Percentiles rank a stretch among this genome's conserved stretches.
Conservation (phyloP, 1,140 invertebrate genomes). For the Drosophila ficusphila region DNA sequence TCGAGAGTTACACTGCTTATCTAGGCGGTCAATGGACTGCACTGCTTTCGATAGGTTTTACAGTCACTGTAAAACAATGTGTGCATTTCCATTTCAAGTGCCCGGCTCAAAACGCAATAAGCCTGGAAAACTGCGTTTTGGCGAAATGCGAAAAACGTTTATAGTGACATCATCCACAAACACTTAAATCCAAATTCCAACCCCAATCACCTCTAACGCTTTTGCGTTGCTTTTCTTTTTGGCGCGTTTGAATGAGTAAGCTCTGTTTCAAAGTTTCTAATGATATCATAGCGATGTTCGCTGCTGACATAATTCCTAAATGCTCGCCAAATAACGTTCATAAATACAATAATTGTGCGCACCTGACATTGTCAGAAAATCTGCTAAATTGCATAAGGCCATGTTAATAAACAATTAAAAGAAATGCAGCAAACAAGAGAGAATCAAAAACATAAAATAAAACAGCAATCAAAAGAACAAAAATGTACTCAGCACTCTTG, state of each 20-base stretch:
- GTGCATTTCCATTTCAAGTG: neutral
- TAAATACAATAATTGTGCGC: conserved; percentile 45
- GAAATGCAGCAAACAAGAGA: neutral
- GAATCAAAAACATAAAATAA: conserved; percentile 1
- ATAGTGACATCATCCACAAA: conserved; percentile 38
- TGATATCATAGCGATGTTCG: conserved; percentile 60
- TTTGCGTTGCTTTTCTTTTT: conserved; percentile 44
- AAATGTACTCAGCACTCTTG: neutral
- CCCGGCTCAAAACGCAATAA: conserved; percentile 26
- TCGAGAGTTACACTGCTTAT: conserved; percentile 6
- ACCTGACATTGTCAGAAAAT: conserved; percentile 71
- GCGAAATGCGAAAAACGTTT: conserved; percentile 14
- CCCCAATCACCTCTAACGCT: conserved; percentile 36
- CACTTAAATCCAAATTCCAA: conserved; percentile 21
- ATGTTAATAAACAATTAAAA: conserved; percentile 49
- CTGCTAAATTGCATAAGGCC: conserved; percentile 66
- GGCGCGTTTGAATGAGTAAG: conserved; percentile 70
- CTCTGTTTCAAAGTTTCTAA: conserved; percentile 73
- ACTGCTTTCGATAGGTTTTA: conserved; percentile 47
- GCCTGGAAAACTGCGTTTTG: conserved; percentile 25
- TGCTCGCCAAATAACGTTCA: conserved; percentile 22
- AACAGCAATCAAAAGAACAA: neutral
- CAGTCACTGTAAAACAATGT: neutral
- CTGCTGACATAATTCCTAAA: conserved; percentile 65
- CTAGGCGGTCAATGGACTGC: conserved; percentile 47